Evolutionary conservation across 1,140 invertebrate genomes (phyloP), one percentile per base, ranked within the genome.

Genomic region (Thereuonema tuberculata): DNA sequence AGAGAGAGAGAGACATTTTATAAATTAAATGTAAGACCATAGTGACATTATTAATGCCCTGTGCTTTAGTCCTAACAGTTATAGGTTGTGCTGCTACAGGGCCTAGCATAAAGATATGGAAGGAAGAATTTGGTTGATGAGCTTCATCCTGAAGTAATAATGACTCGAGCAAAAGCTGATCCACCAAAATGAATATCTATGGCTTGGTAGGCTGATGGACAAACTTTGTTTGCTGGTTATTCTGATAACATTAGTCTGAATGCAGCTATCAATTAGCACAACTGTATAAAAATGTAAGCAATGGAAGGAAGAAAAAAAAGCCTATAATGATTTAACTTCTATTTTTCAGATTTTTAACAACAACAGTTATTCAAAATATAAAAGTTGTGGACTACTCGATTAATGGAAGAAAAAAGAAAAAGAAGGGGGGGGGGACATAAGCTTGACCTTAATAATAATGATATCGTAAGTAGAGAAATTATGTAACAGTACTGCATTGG

Each of bases 71-170:
- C 97, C 97, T 54, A 99, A 99, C 78, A 86, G 97, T 73, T 99
- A 99, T 72, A 99, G 97, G 97, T 81, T 99, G 17, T 78, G 97
- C 95, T 70, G 97, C 97, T n/a, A 98, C 90, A 71, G 97, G 97
- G 68, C 91, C 95, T 59, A 89, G 86, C 66, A 98, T 99, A 72
- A 98, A 97, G 77, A 98, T 99, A 71, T 99, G 97, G 96, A 80
- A 93, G 90, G 76, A 99, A 99, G 79, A 91, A 96, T 74, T 93
- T 97, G 82, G 93, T 99, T 67, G 95, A 99, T 76, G 96, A 99
- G 77, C 79, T 99, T 49, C 87, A 88, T 71, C 91, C 93, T 17
- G 95, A 99, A 71, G 87, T 98, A 66, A 85, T 94, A 43, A 79
- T 80, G 29, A 82, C 78, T 2, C 62, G 62, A 43, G 80, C 80